Conservation (phyloP, 2,888 invertebrate species). For the Penaeus monodon region DNA sequence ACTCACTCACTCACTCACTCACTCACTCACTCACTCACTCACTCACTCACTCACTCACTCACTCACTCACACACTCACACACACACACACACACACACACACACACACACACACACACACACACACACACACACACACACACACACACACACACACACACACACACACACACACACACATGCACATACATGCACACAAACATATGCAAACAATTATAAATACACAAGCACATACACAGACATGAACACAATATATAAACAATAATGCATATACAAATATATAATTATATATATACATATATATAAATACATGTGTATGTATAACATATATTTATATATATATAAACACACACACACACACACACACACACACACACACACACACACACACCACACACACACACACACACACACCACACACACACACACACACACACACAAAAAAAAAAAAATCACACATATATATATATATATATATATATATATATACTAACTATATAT, state of each 20-base stretch:
- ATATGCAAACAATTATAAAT: neutral
- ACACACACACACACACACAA: too few relatives aligned
- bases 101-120: neutral
- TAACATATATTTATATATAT: constrained; percentile 5
- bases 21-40: neutral
- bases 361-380: too few relatives aligned
- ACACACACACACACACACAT: neutral
- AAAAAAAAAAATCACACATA: too few relatives aligned
- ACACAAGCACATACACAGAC: neutral
- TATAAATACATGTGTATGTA: constrained; percentile 3
- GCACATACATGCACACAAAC: neutral
- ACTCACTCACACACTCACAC: neutral
- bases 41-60: neutral
- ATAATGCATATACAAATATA: too few relatives aligned
- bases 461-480: too few relatives aligned
- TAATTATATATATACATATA: neutral
- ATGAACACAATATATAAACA: too few relatives aligned
- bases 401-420: too few relatives aligned
- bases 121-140: constrained; percentile 1
- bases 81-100: neutral
- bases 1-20: neutral
- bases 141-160: neutral
- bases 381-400: too few relatives aligned
- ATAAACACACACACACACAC: too few relatives aligned
- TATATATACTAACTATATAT: too few relatives aligned